These are phyloP conservation scores for Phytoseiulus persimilis DNA, from an alignment of 2,888 invertebrate genomes.

Conservation along the genomic window DNA sequence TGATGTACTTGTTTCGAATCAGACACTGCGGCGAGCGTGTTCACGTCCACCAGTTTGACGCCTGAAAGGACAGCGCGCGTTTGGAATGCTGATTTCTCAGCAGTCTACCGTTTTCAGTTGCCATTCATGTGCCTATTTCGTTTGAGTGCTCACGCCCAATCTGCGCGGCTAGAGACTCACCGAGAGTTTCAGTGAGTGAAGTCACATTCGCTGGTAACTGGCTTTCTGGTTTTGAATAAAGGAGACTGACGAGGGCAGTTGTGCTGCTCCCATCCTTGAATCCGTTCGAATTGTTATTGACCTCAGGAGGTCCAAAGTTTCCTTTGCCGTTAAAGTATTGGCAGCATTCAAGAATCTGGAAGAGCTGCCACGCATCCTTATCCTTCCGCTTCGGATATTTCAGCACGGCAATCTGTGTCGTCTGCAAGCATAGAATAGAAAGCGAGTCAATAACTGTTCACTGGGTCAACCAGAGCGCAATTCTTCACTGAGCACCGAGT, in stretches of 20 bases:
- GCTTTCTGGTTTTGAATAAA: slow-evolving; percentile 10
- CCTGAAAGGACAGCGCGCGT: slow-evolving; percentile 58
- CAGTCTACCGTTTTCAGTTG: too few relatives aligned
- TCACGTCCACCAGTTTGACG: slow-evolving; percentile 70
- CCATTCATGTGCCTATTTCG: too few relatives aligned
- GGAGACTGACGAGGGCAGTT: slow-evolving; percentile 13
- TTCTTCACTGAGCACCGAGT: background rate
- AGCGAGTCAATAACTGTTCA: background rate
- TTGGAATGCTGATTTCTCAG: too few relatives aligned
- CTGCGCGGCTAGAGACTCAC: slow-evolving; percentile 48
- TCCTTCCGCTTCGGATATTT: slow-evolving; percentile 70
- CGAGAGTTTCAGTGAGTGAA: slow-evolving; percentile 67
- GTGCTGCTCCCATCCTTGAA: background rate
- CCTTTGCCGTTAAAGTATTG: slow-evolving; percentile 59
- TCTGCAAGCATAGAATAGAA: background rate
- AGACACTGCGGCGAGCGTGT: slow-evolving; percentile 69
- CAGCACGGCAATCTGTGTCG: slow-evolving; percentile 51
- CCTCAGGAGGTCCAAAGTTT: slow-evolving; percentile 46
- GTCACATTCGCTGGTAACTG: slow-evolving; percentile 56
- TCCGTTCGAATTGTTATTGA: background rate
- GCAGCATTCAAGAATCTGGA: slow-evolving; percentile 75
- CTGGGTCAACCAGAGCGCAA: background rate
- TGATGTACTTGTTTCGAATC: background rate
- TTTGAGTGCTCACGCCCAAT: too few relatives aligned
- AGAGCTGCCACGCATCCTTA: slow-evolving; percentile 63